phyloP scores from a whole-genome alignment of 2,113 vertebrate genomes.

The Mesoclemmys tuberculata region DNA sequence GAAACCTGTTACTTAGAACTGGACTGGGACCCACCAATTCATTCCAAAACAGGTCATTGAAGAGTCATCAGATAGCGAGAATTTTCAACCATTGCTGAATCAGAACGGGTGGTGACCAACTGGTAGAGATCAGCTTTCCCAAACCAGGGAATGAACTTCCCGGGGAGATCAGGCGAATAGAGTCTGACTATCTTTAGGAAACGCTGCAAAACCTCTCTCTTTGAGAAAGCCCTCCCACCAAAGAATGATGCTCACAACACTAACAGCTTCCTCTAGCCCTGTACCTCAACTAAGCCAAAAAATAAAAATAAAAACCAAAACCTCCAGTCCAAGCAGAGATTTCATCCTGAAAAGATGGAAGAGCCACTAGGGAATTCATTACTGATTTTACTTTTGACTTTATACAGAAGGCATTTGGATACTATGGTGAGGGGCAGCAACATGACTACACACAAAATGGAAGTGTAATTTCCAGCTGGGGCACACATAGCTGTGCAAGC shows the following conservation, averaged over 20 bases:
- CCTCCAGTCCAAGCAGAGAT: too few relatives aligned
- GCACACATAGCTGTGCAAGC: neutral
- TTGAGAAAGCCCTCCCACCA: neutral
- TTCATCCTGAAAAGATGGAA: too few relatives aligned
- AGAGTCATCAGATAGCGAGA: neutral
- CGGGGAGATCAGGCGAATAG: neutral
- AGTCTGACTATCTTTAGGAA: neutral
- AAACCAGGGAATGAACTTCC: neutral
- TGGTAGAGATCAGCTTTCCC: neutral
- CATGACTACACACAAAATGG: neutral
- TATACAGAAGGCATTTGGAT: neutral
- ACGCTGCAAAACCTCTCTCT: neutral
- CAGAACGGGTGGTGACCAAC: neutral
- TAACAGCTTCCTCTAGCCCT: neutral
- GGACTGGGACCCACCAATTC: neutral
- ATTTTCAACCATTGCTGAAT: neutral
- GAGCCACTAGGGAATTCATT: neutral
- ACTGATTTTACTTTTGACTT: neutral
- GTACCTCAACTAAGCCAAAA: neutral
- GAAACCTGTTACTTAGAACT: neutral
- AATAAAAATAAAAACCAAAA: neutral
- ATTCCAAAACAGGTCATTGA: neutral
- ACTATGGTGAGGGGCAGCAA: neutral
- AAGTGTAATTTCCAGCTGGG: neutral
- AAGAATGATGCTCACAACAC: neutral